phyloP scores from a whole-genome alignment of 1,140 invertebrate species.

The Brachionus angularis region DNA sequence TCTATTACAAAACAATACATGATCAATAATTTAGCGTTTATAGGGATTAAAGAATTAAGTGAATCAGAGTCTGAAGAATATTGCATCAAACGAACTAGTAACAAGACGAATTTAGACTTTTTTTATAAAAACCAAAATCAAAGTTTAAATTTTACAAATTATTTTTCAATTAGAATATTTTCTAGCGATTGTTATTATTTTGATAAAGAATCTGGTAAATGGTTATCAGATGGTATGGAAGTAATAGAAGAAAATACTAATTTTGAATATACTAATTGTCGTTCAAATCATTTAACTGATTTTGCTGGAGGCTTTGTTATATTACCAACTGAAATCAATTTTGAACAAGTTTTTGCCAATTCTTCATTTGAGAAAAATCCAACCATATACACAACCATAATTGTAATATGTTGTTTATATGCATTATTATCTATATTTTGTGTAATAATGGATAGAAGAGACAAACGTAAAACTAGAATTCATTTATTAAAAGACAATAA shows the following conservation, averaged over 20 bases:
- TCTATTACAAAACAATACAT: not conserved
- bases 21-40: not conserved
- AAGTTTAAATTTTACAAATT: constrained; percentile 45
- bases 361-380: constrained; percentile 62
- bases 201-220: constrained; percentile 47
- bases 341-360: constrained; percentile 56
- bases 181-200: constrained; percentile 46
- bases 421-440: constrained; percentile 54
- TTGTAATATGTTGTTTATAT: constrained; percentile 59
- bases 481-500: constrained; percentile 57
- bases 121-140: not conserved
- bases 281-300: constrained; percentile 55
- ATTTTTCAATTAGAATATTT: constrained; percentile 46
- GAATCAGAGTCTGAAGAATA: not conserved
- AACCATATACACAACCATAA: constrained; percentile 62
- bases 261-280: constrained; percentile 47
- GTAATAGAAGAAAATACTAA: constrained; percentile 48
- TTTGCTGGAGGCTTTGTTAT: constrained; percentile 57
- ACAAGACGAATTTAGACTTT: not conserved
- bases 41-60: constrained; percentile 3
- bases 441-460: constrained; percentile 59
- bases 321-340: constrained; percentile 58
- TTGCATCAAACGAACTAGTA: not conserved
- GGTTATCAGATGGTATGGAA: constrained; percentile 48
- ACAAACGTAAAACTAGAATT: constrained; percentile 52